Evolutionary conservation across 1,140 invertebrate species (phyloP).

Genomic region (Hydropsyche tenuis): DNA sequence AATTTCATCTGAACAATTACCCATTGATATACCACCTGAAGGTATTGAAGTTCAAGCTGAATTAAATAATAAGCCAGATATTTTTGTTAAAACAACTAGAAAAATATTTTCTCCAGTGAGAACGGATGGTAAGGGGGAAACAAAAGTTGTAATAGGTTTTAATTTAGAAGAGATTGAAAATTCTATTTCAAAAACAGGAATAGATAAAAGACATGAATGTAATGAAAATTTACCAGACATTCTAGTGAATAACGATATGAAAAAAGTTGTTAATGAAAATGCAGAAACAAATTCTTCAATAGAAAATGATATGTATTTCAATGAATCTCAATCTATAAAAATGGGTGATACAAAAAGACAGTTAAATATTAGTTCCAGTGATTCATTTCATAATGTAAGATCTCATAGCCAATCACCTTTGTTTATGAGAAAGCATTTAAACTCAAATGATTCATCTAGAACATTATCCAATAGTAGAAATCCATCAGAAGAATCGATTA

Average conservation of each 20-base stretch:
- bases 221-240: conserved; percentile 49
- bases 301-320: conserved; percentile 4
- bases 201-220: conserved; percentile 28
- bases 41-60: conserved; percentile 58
- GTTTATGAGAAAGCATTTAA: conserved; percentile 33
- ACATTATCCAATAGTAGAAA: conserved; percentile 41
- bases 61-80: conserved; percentile 59
- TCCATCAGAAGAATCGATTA: conserved; percentile 46
- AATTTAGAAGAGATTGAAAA: conserved; percentile 60
- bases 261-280: background rate
- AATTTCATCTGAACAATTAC: conserved; percentile 45
- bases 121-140: conserved; percentile 61
- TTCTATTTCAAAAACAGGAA: conserved; percentile 41
- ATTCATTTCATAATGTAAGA: conserved; percentile 43
- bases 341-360: conserved; percentile 38
- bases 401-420: conserved; percentile 46
- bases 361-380: conserved; percentile 32
- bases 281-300: background rate
- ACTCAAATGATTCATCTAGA: conserved; percentile 39
- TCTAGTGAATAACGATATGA: conserved; percentile 33
- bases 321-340: background rate
- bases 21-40: conserved; percentile 54
- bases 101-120: conserved; percentile 77
- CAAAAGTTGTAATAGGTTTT: conserved; percentile 60
- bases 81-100: conserved; percentile 78